Evolutionary conservation across 2,888 invertebrate species (phyloP).

Genomic region (Chloroclysta siterata): DNA sequence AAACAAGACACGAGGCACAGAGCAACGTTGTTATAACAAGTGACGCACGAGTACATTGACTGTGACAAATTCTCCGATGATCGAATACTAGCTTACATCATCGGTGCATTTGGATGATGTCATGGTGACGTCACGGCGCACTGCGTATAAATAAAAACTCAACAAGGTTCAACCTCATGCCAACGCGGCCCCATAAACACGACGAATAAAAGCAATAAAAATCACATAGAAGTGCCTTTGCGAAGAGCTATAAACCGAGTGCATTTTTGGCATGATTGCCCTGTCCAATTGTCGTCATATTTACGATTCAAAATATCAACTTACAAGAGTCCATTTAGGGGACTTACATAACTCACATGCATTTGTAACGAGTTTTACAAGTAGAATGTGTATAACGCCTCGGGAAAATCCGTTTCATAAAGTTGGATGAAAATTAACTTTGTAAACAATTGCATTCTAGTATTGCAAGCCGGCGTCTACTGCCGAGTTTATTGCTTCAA

Average conservation of each 20-base stretch:
- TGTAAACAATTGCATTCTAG: slow-evolving; percentile 32
- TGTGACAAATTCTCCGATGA: slow-evolving; percentile 52
- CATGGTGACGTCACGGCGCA: slow-evolving; percentile 56
- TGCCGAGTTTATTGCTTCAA: slow-evolving; percentile 24
- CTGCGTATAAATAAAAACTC: slow-evolving; percentile 53
- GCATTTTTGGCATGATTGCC: slow-evolving; percentile 63
- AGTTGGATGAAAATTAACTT: slow-evolving; percentile 30
- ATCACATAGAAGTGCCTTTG: slow-evolving; percentile 53
- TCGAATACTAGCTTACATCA: slow-evolving; percentile 62
- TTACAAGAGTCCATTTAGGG: slow-evolving; percentile 32
- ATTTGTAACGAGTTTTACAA: slow-evolving; percentile 32
- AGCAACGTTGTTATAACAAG: slow-evolving; percentile 17
- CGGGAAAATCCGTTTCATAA: slow-evolving; percentile 27
- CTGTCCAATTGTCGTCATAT: slow-evolving; percentile 43
- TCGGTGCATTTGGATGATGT: slow-evolving; percentile 54
- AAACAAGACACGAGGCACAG: slow-evolving; percentile 12
- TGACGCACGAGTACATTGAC: slow-evolving; percentile 29
- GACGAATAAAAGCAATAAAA: slow-evolving; percentile 56
- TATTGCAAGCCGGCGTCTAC: slow-evolving; percentile 24
- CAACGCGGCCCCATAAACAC: slow-evolving; percentile 52
- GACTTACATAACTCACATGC: slow-evolving; percentile 33
- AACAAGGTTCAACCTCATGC: slow-evolving; percentile 43
- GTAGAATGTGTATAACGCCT: slow-evolving; percentile 29
- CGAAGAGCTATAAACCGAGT: slow-evolving; percentile 51
- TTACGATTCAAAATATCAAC: slow-evolving; percentile 33